Conservation (phyloP, 1,140 invertebrate species). For the Maniola jurtina region DNA sequence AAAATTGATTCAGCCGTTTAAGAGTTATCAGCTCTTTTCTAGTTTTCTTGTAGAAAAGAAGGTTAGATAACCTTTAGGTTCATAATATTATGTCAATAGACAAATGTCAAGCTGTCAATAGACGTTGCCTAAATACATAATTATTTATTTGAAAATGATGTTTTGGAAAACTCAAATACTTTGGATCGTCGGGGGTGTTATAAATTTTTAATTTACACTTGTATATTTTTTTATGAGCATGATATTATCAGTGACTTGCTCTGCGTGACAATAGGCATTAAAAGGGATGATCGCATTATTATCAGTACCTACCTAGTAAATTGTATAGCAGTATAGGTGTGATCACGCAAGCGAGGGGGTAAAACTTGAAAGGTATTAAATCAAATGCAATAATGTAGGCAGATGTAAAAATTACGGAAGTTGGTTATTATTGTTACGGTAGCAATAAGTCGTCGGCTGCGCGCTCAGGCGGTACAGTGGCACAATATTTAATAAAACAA, state of each 20-base stretch:
- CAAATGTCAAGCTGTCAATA: no score
- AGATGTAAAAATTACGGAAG: not conserved
- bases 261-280: conserved; percentile 1
- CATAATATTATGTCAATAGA: no score
- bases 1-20: no score
- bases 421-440: not conserved
- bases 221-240: not conserved
- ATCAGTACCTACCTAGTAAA: not conserved
- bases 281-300: conserved; percentile 1
- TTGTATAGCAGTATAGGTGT: not conserved
- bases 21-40: no score
- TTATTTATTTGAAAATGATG: no score
- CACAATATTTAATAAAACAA: conserved; percentile 16
- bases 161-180: no score
- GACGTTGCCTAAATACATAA: no score
- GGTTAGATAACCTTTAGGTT: no score
- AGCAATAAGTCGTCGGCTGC: not conserved
- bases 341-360: not conserved
- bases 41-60: no score
- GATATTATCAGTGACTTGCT: not conserved
- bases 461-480: not conserved
- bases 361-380: not conserved
- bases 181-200: no score
- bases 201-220: no score
- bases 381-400: not conserved